These are phyloP conservation scores for Siniperca knerii DNA, from an alignment of 2,113 vertebrate genomes.

Conservation along the genomic window DNA sequence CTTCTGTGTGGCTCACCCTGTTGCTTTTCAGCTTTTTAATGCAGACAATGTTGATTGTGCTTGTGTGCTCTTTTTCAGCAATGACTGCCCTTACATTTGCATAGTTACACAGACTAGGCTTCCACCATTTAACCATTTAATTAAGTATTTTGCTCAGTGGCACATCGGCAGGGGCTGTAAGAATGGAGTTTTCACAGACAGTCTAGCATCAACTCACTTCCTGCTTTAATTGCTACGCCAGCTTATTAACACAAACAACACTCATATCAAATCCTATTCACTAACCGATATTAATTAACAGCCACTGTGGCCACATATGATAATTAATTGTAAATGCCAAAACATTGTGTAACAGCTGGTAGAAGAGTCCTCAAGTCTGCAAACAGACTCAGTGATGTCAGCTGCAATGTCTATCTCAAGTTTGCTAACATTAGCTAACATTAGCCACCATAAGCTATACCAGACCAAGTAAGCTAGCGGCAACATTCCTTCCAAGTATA, in stretches of 20 bases:
- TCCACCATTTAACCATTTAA: background rate
- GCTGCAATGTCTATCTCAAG: no score
- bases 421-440: no score
- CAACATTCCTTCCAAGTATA: no score
- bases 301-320: no score
- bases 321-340: no score
- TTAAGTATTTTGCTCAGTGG: background rate
- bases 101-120: background rate
- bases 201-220: background rate
- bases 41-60: background rate
- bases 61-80: background rate
- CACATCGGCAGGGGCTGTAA: background rate
- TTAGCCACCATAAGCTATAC: background rate
- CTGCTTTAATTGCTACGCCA: no score
- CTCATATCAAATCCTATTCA: background rate
- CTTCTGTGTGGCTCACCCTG: background rate
- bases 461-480: no score
- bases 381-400: no score
- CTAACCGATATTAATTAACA: background rate
- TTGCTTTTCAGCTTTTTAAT: conserved; percentile 10
- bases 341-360: background rate
- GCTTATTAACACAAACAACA: no score
- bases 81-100: background rate
- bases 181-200: background rate
- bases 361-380: background rate